These are phyloP conservation scores for Hypsopygia costalis DNA, from an alignment of 2,888 invertebrate species.

Conservation along the genomic window DNA sequence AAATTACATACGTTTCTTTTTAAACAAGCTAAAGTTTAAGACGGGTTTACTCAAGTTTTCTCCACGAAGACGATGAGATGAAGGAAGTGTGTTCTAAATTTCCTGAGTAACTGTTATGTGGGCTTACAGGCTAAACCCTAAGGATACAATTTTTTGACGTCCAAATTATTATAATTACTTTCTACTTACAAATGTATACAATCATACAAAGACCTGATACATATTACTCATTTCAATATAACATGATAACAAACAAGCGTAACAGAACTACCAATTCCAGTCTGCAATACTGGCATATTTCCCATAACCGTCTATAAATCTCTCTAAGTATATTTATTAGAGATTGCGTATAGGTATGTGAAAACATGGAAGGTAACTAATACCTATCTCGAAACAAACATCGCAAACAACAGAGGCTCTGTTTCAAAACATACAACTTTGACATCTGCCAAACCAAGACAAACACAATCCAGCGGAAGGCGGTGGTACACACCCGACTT, in stretches of 20 bases:
- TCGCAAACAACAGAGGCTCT: constrained; percentile 63
- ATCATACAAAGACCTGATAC: too few relatives aligned
- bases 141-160: too few relatives aligned
- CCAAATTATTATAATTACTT: too few relatives aligned
- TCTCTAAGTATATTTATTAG: constrained; percentile 6
- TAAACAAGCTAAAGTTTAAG: too few relatives aligned
- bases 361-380: constrained; percentile 40
- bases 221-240: neutral
- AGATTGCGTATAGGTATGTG: constrained; percentile 2
- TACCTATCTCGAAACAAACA: constrained; percentile 64
- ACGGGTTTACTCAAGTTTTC: too few relatives aligned
- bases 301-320: constrained; percentile 8
- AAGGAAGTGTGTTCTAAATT: too few relatives aligned
- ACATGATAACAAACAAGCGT: constrained; percentile 7
- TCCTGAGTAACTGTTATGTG: too few relatives aligned
- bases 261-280: constrained; percentile 3
- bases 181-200: too few relatives aligned
- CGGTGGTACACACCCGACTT: constrained; percentile 74
- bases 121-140: too few relatives aligned
- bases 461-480: constrained; percentile 76
- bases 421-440: constrained; percentile 79
- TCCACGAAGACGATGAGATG: too few relatives aligned
- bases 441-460: constrained; percentile 79
- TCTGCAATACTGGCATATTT: constrained; percentile 7
- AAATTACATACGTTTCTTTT: too few relatives aligned